Evolutionary conservation across 2,797 vertebrate species (phyloP).

Genomic region (Pelochelys cantorii): DNA sequence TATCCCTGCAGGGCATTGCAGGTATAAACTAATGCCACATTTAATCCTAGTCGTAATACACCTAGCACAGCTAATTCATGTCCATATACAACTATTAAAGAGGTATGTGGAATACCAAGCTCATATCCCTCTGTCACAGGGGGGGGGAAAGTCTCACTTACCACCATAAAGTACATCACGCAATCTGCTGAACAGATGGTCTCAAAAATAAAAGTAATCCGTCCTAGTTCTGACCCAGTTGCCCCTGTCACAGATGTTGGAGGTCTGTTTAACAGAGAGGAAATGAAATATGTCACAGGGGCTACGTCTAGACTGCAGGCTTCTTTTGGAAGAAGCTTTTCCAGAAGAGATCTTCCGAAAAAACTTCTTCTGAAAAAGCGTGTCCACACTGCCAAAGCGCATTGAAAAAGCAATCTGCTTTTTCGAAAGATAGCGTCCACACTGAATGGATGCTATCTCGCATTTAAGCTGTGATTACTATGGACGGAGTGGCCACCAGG

Average conservation of each 20-base stretch:
- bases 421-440: too few relatives aligned
- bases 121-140: slow-evolving; percentile 4
- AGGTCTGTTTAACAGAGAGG: slow-evolving; percentile 81
- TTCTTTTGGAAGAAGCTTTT: too few relatives aligned
- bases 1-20: not conserved
- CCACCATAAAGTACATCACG: slow-evolving; percentile 98
- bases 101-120: not conserved
- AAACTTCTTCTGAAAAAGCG: too few relatives aligned
- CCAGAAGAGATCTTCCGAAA: too few relatives aligned
- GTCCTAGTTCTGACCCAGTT: slow-evolving; percentile 88
- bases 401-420: too few relatives aligned
- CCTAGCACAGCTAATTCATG: not conserved
- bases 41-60: slow-evolving; percentile 28
- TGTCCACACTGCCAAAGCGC: too few relatives aligned
- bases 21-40: slow-evolving; percentile 12
- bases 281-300: slow-evolving; percentile 36
- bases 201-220: slow-evolving; percentile 96
- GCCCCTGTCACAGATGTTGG: slow-evolving; percentile 89
- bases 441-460: too few relatives aligned
- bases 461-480: too few relatives aligned
- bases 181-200: slow-evolving; percentile 91
- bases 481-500: too few relatives aligned
- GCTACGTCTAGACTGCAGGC: too few relatives aligned
- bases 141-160: slow-evolving; percentile 77
- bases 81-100: slow-evolving; percentile 21